A percentile compares a stretch with the other conserved stretches of the same genome.
Evolutionary conservation across 2,113 vertebrate species (phyloP).

Genomic region (Bufo gargarizans): DNA sequence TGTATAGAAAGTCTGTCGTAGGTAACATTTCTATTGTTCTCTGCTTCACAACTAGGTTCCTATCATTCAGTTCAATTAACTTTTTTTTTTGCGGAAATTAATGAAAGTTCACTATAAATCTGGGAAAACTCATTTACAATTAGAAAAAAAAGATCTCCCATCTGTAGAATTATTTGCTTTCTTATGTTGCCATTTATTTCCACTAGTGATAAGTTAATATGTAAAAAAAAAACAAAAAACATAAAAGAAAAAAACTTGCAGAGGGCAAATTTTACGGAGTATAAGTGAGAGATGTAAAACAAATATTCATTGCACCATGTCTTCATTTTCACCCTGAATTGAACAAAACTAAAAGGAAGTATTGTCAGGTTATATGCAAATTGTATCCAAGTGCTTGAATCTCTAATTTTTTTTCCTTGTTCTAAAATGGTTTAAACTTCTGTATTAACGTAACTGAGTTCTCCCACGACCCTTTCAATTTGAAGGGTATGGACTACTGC

Average conservation of each 20-base stretch:
- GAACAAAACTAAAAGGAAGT: slow-evolving; percentile 39
- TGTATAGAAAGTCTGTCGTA: slow-evolving; percentile 46
- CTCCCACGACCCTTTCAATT: slow-evolving; percentile 44
- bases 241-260: slow-evolving; percentile 20
- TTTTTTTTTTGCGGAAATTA: background rate
- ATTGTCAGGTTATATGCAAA: slow-evolving; percentile 32
- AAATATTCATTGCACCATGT: slow-evolving; percentile 36
- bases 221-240: slow-evolving; percentile 47
- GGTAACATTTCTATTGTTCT: slow-evolving; percentile 33
- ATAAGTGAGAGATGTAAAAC: slow-evolving; percentile 20
- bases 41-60: slow-evolving; percentile 32
- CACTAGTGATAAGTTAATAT: slow-evolving; percentile 24
- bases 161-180: slow-evolving; percentile 38
- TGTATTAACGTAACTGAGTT: slow-evolving; percentile 49
- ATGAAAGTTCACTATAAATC: slow-evolving; percentile 42
- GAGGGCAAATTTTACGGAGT: slow-evolving; percentile 20
- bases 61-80: slow-evolving; percentile 30
- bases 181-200: slow-evolving; percentile 51
- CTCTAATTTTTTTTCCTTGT: slow-evolving; percentile 37
- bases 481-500: slow-evolving; percentile 26
- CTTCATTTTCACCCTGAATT: slow-evolving; percentile 47
- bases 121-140: slow-evolving; percentile 26
- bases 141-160: slow-evolving; percentile 9
- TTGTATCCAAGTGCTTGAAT: slow-evolving; percentile 39
- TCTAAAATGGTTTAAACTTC: slow-evolving; percentile 48